phyloP scores from a whole-genome alignment of 2,113 vertebrate species.

The Gracilinanus agilis region DNA sequence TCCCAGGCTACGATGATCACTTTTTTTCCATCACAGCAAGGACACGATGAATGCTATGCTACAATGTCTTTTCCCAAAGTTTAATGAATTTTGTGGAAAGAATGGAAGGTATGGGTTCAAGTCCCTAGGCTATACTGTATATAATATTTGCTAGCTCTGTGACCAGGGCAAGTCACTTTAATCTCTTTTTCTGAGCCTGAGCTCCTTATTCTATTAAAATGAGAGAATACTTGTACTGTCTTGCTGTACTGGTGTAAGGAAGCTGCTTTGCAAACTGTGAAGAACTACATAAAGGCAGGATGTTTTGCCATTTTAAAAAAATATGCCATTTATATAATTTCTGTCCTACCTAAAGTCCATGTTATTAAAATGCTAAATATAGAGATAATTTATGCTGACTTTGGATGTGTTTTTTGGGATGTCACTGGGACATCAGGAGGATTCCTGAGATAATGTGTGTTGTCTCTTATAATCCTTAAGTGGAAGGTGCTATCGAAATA shows the following conservation, averaged over 20 bases:
- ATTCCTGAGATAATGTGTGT: neutral
- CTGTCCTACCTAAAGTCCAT: neutral
- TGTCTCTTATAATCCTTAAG: conserved; percentile 20
- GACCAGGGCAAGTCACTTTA: neutral
- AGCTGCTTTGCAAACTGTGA: neutral
- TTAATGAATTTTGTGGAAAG: neutral
- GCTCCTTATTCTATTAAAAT: neutral
- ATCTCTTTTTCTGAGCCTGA: neutral
- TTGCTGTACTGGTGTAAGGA: neutral
- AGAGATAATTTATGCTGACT: neutral
- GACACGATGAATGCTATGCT: neutral
- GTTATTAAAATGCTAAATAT: neutral
- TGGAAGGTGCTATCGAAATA: conserved; percentile 42
- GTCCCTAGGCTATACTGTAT: neutral
- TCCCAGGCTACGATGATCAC: neutral
- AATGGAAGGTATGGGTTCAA: neutral
- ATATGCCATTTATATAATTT: neutral
- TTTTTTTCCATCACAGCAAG: neutral
- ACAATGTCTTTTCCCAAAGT: neutral
- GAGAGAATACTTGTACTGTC: neutral
- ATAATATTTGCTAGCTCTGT: neutral
- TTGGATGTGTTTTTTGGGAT: neutral
- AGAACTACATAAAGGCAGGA: neutral
- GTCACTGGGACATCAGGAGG: neutral
- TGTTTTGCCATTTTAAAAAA: neutral